Evolutionary conservation across 2,797 vertebrate genomes (phyloP).

Genomic region (Bradypus variegatus): DNA sequence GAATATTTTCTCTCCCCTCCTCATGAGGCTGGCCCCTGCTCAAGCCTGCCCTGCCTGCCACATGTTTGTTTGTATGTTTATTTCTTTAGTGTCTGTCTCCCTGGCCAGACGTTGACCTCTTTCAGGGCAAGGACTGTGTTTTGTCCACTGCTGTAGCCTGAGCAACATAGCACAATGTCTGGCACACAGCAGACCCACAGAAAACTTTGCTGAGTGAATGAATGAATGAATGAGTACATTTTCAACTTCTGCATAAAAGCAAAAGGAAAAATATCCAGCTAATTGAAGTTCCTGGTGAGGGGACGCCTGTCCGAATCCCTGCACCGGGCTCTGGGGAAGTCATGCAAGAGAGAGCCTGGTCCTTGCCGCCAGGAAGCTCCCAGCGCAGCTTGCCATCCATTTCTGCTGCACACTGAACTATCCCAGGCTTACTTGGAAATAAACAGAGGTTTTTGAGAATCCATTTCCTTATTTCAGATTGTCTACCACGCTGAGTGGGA

Average conservation of each 20-base stretch:
- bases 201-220: neutral
- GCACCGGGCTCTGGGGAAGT: neutral
- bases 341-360: neutral
- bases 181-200: neutral
- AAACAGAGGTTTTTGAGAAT: neutral
- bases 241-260: neutral
- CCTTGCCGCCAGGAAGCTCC: neutral
- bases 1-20: neutral
- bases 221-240: neutral
- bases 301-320: neutral
- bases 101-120: neutral
- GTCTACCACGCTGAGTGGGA: neutral
- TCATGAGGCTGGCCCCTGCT: neutral
- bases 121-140: neutral
- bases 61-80: neutral
- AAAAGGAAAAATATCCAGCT: neutral
- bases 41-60: neutral
- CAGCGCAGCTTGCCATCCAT: neutral
- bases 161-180: neutral
- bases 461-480: neutral
- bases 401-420: neutral
- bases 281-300: neutral
- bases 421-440: neutral
- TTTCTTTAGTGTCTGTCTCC: constrained; percentile 12
- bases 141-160: neutral